Base-by-base conservation (phyloP, 2,113 vertebrate species). In the Equus quagga region DNA sequence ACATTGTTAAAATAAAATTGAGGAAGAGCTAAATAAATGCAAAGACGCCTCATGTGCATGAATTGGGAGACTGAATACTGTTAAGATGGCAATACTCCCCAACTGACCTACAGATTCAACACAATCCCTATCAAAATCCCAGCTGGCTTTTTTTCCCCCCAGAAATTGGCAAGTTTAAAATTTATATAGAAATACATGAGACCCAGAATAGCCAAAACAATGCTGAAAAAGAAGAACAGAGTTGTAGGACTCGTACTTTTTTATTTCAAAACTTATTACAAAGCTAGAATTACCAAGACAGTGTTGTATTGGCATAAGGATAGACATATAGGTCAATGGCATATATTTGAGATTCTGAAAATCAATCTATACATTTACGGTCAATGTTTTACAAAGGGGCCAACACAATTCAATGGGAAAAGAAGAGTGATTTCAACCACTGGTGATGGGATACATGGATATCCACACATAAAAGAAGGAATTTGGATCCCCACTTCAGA, bases 21-120 rank as follows among this genome's bases (percentile, higher is more conserved):
- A 86, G 26, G 19, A 89, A 5, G 23, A 67, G 15, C 49, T 49
- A 44, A 12, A 75, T 23, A 44, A 17, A 76, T 2, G 26, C 73
- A 67, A 15, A 58, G 31, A 21, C 5, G 7, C 1, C 15, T 72
- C 36, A 49, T 1, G 4, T 26, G 23, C 51, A 11, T 9, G 31
- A 15, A 44, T 2, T 3, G 33, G 51, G 56, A 44, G 49, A 4
- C 84, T 12, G 2, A 3, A 6, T 17, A 5, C 13, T 2, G 41
- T 15, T 7, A 19, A 4, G 15, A 60, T 0, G 3, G 8, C 51
- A 12, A 2, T 8, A 1, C 3, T 33, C 36, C 44, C 3, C 49
- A n/a, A 5, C 5, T n/a, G 11, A 8, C 2, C 8, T 2, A 26
- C n/a, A 60, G 62, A 26, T 0, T 36, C 33, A 69, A 11, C 36